Evolutionary conservation across 2,888 invertebrate genomes (phyloP), one percentile per base, ranked within the genome.

Genomic region (Julus scandinavius): DNA sequence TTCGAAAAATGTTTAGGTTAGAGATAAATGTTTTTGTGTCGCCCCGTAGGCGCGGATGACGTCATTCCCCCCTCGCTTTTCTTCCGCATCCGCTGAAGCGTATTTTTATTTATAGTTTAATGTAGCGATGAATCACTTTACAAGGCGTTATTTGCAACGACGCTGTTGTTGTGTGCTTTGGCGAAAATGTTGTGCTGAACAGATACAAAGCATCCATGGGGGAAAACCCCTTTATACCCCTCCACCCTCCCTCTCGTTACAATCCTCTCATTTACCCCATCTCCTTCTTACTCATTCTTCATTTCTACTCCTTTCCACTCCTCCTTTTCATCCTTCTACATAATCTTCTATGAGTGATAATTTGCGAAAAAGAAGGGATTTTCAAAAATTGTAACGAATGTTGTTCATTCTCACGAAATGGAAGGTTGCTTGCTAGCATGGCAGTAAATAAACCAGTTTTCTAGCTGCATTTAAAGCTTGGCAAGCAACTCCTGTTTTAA

Each of bases 31-130:
- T 63, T 63, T 20, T 63, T 17, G 63, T n/a, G 9, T 72, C 72
- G n/a, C 72, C 29, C 29, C 29, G 20, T 20, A 20, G 9, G 20
- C 20, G 63, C n/a, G 1, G 7, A 20, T 72, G 72, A 72, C 72
- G 72, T 72, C 72, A 72, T 29, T 72, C 72, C 20, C 72, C 72
- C 29, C n/a, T 72, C 72, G n/a, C 29, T 20, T 20, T 63, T 29
- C 72, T 72, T 72, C 72, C 72, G 72, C 72, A 72, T 72, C 20
- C 72, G 72, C 72, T 72, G 72, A 20, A 72, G 72, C 72, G 72
- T 72, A 72, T 72, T 72, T 72, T 72, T 72, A 72, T 72, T 72
- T 72, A 72, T 72, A 72, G 72, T 72, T 72, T 72, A 72, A 72
- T 72, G 72, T 72, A 72, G 72, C 72, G 72, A 72, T 72, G 72